Conservation (phyloP, 2,888 invertebrate species). For the Cheilosia urbana region DNA sequence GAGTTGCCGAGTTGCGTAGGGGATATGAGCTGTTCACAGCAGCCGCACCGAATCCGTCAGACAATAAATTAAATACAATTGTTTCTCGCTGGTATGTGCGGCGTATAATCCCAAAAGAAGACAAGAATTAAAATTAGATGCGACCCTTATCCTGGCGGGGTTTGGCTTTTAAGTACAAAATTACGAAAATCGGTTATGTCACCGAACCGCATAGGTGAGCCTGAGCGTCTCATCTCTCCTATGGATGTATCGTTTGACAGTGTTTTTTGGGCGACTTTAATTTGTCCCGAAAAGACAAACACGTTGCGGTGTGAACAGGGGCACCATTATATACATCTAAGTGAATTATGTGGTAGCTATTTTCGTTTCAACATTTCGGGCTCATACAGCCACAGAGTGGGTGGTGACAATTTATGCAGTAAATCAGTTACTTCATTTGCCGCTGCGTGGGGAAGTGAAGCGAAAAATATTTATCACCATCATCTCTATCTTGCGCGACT, state of each 20-base stretch:
- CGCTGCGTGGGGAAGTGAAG: conserved; percentile 35
- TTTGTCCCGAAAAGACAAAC: neutral
- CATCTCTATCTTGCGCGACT: no score
- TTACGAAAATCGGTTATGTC: conserved; percentile 31
- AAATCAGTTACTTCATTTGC: conserved; percentile 60
- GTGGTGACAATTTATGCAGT: conserved; percentile 55
- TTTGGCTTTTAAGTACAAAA: conserved; percentile 35
- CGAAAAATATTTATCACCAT: neutral
- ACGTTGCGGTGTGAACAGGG: conserved; percentile 35
- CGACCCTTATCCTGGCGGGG: conserved; percentile 41
- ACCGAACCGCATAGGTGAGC: conserved; percentile 16
- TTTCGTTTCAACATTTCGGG: conserved; percentile 40
- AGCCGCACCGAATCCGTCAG: conserved; percentile 61
- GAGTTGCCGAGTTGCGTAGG: conserved; percentile 48
- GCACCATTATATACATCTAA: neutral
- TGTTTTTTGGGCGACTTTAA: conserved; percentile 21
- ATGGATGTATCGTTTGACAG: conserved; percentile 19
- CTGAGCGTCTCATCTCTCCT: neutral
- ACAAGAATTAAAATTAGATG: conserved; percentile 46
- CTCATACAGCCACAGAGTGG: conserved; percentile 46
- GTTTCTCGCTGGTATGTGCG: conserved; percentile 46
- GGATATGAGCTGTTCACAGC: conserved; percentile 20
- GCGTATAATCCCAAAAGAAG: conserved; percentile 4
- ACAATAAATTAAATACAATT: conserved; percentile 69
- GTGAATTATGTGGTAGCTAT: conserved; percentile 63